Base-by-base conservation (phyloP, 2,113 vertebrate genomes). In the Melanocharis versteri region DNA sequence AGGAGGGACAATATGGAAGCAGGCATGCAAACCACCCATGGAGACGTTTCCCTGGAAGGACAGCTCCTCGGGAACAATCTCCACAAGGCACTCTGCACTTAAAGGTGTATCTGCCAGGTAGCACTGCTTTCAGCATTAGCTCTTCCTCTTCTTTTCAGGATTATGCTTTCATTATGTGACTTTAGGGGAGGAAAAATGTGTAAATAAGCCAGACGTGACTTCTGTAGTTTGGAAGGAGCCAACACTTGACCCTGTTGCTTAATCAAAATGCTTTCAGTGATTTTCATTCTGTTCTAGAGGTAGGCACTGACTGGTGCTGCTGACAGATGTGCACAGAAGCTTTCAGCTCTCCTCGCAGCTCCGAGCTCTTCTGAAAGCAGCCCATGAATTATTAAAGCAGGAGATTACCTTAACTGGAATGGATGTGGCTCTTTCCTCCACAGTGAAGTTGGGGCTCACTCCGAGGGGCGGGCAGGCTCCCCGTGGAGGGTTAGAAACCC, bases 361-460 rank as follows among this genome's bases (percentile, higher is more conserved):
- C 56, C 1, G 21, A 72, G 71, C 83, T 33, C 84, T 85, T 73
- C 70, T 89, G 94, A 92, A 96, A 95, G 90, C 76, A 69, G 45
- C 24, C 37, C 39, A 87, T 94, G 87, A 95, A 94, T 97, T 94
- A 96, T 94, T 94, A 54, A 97, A 53, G 66, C 44, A 54, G 61
- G 10, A 57, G 89, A 95, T 94, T 82, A 91, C 78, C 92, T 85
- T 91, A 45, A 85, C 73, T 91, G 95, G 78, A 95, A 94, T 56
- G 48, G 58, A 16, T 24, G 39, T 1, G 20, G 76, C 68, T 78
- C 19, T 21, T 87, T 21, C 21, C 66, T 58, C 69, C 35, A 39
- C 22, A 1, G 31, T 21, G 77, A 58, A 58, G 81, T 11, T 73
- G 77, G 66, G 83, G 77, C 86, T 72, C 13, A 20, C 69, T 68